Evolutionary conservation across 1,140 invertebrate genomes (phyloP).

Genomic region (Geopemphigus sp.): DNA sequence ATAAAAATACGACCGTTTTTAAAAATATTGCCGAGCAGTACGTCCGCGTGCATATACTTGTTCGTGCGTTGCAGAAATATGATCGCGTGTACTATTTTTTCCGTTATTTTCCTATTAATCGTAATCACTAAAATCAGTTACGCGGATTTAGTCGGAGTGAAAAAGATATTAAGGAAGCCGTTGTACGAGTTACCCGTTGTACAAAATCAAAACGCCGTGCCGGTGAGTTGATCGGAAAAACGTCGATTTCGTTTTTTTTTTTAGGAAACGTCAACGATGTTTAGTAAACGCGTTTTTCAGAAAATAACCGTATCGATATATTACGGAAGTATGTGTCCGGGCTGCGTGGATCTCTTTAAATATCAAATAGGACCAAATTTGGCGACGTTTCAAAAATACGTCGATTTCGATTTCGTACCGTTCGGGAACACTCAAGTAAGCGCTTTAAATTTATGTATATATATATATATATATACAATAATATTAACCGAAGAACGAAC

Average conservation of each 20-base stretch:
- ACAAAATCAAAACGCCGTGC: slow-evolving; percentile 24
- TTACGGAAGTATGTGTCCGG: neutral
- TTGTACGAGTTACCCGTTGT: neutral
- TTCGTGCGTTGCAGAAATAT: neutral
- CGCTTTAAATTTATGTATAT: no score
- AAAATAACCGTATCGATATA: slow-evolving; percentile 25
- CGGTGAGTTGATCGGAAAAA: neutral
- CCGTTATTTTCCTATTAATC: neutral
- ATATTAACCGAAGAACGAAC: no score
- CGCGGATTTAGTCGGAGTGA: neutral
- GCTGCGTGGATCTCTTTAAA: neutral
- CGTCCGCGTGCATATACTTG: no score
- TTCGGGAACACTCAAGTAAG: slow-evolving; percentile 12
- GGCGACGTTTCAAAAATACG: slow-evolving; percentile 19
- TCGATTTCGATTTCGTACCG: slow-evolving; percentile 37
- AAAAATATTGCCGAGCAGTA: neutral
- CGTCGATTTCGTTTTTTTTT: neutral
- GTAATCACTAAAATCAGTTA: neutral
- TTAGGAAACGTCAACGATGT: no score
- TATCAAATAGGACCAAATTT: slow-evolving; percentile 25
- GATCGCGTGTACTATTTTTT: neutral
- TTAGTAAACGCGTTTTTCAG: neutral
- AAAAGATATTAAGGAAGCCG: neutral
- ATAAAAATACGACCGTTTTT: neutral
- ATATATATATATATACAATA: no score